Evolutionary conservation across 2,113 vertebrate species (phyloP).

Genomic region (Notarius quadriscutis): DNA sequence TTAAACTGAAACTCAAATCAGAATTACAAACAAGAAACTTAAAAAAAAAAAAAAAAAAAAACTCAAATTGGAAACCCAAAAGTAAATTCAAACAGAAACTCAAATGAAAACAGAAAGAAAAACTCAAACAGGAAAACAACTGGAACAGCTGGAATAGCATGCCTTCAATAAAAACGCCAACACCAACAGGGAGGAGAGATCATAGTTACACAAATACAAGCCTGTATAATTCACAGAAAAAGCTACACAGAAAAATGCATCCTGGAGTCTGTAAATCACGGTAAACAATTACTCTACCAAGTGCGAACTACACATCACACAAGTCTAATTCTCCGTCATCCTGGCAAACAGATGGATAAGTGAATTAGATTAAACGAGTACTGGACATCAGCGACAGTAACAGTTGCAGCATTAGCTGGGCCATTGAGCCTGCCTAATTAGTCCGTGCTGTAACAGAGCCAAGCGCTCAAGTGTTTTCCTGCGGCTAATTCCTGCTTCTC

Average conservation of each 20-base stretch:
- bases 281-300: conserved; percentile 4
- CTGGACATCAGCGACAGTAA: conserved; percentile 31
- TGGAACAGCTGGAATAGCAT: too few relatives aligned
- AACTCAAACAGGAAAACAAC: not conserved
- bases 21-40: not conserved
- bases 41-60: not conserved
- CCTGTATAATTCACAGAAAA: not conserved
- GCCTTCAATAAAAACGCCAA: not conserved
- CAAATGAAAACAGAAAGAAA: not conserved
- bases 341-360: conserved; percentile 24
- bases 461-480: conserved; percentile 56
- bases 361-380: conserved; percentile 34
- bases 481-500: conserved; percentile 36
- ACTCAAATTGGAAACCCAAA: not conserved
- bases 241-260: not conserved
- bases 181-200: not conserved
- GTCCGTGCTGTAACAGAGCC: conserved; percentile 60
- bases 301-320: not conserved
- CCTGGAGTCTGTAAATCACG: not conserved
- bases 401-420: conserved; percentile 61
- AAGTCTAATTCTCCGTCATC: conserved; percentile 12
- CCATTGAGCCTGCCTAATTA: conserved; percentile 49
- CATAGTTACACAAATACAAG: not conserved
- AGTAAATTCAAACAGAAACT: not conserved
- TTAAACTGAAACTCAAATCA: too few relatives aligned